Percentiles rank a stretch among this genome's conserved stretches.
These are phyloP conservation scores for Saccopteryx bilineata DNA, from an alignment of 2,113 vertebrate genomes.

Conservation along the genomic window DNA sequence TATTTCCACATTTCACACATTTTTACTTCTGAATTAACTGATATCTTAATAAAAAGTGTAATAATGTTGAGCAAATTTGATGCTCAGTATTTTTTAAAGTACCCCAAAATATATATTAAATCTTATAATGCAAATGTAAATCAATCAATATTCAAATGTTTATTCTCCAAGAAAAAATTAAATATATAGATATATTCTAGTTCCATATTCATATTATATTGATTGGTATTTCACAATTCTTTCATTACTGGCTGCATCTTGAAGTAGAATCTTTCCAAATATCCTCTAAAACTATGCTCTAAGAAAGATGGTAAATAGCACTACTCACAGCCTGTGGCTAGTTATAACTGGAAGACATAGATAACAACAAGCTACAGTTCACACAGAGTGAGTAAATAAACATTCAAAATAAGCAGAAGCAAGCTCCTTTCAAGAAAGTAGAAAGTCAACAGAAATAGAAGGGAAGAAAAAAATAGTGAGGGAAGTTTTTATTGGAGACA, in stretches of 20 bases:
- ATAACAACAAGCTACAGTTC: not conserved
- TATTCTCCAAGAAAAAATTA: not conserved
- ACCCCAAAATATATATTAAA: not conserved
- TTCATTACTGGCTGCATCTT: not conserved
- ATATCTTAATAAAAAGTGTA: not conserved
- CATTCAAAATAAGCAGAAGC: not conserved
- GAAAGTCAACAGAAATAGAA: not conserved
- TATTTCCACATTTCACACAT: constrained; percentile 5
- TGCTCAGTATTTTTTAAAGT: not conserved
- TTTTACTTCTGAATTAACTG: not conserved
- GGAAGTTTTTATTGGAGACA: not conserved
- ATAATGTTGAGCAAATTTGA: not conserved
- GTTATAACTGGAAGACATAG: not conserved
- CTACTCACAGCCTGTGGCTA: not conserved
- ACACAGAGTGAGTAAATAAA: not conserved
- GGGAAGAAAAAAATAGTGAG: not conserved
- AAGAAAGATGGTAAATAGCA: not conserved
- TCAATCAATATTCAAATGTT: not conserved
- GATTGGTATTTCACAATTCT: not conserved
- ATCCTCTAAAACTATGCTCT: not conserved
- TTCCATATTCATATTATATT: constrained; percentile 23
- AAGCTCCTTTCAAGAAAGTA: not conserved
- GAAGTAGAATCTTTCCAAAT: not conserved
- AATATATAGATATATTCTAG: not conserved
- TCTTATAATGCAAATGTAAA: not conserved